A percentile compares a stretch with the other conserved stretches of the same genome.
Evolutionary conservation across 2,113 vertebrate genomes (phyloP).

Genomic region (Zapornia atra): DNA sequence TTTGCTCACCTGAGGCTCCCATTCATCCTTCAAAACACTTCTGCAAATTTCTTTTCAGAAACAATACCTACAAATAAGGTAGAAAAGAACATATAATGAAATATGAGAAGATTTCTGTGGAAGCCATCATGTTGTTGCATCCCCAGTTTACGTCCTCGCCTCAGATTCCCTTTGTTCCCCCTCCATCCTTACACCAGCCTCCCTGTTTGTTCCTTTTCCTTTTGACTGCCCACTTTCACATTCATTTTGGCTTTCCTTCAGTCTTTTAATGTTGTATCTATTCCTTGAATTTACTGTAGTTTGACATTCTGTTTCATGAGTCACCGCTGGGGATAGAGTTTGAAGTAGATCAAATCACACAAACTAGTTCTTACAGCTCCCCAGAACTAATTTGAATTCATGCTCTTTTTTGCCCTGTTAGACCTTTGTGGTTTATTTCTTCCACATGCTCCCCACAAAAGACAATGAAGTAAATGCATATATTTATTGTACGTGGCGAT

Average conservation of each 20-base stretch:
- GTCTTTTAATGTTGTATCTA: neutral
- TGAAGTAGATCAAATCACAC: conserved; percentile 24
- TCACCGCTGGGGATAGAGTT: neutral
- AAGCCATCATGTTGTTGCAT: neutral
- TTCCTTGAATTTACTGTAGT: conserved; percentile 28
- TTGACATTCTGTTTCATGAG: conserved; percentile 39
- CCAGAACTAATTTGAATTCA: neutral
- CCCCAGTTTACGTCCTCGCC: conserved; percentile 2
- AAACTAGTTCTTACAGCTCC: conserved; percentile 1
- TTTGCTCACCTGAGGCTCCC: neutral
- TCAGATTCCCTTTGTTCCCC: conserved; percentile 19
- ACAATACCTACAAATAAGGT: neutral
- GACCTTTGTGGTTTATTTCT: neutral
- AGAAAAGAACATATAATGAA: neutral
- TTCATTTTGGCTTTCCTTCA: conserved; percentile 7
- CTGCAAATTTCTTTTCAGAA: neutral
- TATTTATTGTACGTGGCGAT: neutral
- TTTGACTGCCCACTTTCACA: neutral
- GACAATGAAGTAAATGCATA: neutral
- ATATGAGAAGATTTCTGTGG: neutral
- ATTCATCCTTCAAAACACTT: neutral
- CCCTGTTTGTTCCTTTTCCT: conserved; percentile 21
- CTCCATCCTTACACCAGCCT: conserved; percentile 2
- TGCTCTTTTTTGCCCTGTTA: neutral
- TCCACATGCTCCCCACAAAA: fast-evolving